These are phyloP conservation scores for Hirudinaria manillensis DNA, from an alignment of 2,888 invertebrate species.

Conservation along the genomic window DNA sequence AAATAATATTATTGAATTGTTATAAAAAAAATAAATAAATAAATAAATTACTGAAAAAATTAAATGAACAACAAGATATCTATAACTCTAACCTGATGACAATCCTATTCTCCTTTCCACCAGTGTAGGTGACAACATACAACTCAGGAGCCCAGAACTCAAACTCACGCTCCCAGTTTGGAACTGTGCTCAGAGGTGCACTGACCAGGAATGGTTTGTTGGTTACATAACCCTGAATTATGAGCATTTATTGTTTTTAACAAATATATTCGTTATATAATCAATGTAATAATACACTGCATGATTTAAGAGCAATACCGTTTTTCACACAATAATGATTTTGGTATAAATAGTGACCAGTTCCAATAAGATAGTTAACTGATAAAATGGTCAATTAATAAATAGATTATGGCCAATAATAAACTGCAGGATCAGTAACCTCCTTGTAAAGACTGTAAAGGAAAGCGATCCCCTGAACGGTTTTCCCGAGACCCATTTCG, in stretches of 20 bases:
- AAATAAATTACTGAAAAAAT: not conserved
- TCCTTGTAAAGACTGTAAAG: slow-evolving; percentile 40
- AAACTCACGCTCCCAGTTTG: slow-evolving; percentile 43
- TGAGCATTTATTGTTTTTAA: not conserved
- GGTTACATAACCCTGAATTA: slow-evolving; percentile 36
- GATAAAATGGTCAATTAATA: no score
- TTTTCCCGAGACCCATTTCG: slow-evolving; percentile 43
- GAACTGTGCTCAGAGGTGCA: slow-evolving; percentile 41
- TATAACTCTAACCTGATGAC: slow-evolving; percentile 40
- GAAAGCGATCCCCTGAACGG: slow-evolving; percentile 42
- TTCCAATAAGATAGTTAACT: no score
- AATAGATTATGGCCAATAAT: no score
- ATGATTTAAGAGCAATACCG: no score
- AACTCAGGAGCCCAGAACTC: slow-evolving; percentile 43
- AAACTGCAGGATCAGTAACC: no score
- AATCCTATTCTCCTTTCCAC: slow-evolving; percentile 37
- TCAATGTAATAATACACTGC: no score
- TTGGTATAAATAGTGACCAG: no score
- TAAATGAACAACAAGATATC: no score
- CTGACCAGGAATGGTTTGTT: slow-evolving; percentile 40
- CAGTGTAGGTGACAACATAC: slow-evolving; percentile 41
- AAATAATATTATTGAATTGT: no score
- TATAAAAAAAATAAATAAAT: not conserved
- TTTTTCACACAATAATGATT: no score
- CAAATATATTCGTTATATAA: not conserved